phyloP scores from a whole-genome alignment of 2,888 invertebrate genomes.

The Blastobasis adustella region DNA sequence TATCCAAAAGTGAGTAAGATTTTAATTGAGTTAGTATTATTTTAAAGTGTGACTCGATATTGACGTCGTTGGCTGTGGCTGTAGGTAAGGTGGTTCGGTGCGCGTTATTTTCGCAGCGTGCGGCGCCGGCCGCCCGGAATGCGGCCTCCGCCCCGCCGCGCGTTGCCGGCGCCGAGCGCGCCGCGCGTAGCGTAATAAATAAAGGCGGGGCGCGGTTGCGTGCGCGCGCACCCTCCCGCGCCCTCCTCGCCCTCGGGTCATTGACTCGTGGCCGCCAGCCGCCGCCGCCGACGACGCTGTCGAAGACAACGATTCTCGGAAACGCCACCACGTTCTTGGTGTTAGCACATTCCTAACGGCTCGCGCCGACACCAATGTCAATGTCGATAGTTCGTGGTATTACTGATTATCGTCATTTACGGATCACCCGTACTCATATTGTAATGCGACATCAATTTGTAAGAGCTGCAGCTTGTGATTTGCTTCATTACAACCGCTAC shows the following conservation, averaged over 20 bases:
- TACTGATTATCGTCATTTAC: constrained; percentile 8
- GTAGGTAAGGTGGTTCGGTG: constrained; percentile 36
- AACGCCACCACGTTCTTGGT: constrained; percentile 51
- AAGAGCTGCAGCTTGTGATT: too few relatives aligned
- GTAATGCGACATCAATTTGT: too few relatives aligned
- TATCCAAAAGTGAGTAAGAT: constrained; percentile 55
- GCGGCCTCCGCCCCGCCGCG: constrained; percentile 60
- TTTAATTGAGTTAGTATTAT: constrained; percentile 47
- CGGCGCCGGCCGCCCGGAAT: constrained; percentile 57
- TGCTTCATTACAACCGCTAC: not conserved
- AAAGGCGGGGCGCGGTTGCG: constrained; percentile 73
- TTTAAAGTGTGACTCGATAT: constrained; percentile 59
- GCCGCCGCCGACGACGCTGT: constrained; percentile 37
- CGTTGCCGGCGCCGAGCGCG: constrained; percentile 43
- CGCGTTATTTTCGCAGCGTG: constrained; percentile 63
- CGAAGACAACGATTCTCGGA: constrained; percentile 55
- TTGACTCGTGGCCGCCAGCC: constrained; percentile 54
- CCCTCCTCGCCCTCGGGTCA: constrained; percentile 63
- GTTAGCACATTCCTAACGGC: constrained; percentile 27
- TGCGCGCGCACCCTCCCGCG: constrained; percentile 72
- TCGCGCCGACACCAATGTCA: constrained; percentile 54
- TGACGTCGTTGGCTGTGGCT: constrained; percentile 28
- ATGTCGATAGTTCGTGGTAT: constrained; percentile 43
- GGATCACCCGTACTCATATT: too few relatives aligned
- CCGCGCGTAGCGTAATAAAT: constrained; percentile 73